Percentiles rank a stretch among this genome's conserved stretches.
phyloP scores from a whole-genome alignment of 2,888 invertebrate genomes.

The Acanthopleura granulata region DNA sequence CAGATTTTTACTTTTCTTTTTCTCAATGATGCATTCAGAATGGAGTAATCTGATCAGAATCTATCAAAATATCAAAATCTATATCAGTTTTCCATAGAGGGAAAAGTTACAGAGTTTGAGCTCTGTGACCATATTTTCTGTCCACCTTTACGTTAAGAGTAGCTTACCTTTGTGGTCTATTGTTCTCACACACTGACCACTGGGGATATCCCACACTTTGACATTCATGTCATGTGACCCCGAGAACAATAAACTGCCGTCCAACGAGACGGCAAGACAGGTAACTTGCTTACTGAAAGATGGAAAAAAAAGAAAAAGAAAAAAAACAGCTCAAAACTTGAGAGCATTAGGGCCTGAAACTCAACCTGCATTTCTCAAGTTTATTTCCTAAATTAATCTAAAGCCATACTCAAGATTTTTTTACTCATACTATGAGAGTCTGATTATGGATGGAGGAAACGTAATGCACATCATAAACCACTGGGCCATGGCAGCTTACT shows the following conservation, averaged over 20 bases:
- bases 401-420: not conserved
- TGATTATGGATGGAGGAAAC: too few relatives aligned
- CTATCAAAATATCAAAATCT: not conserved
- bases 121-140: not conserved
- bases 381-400: not conserved
- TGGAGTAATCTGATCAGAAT: not conserved
- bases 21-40: not conserved
- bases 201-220: conserved; percentile 85
- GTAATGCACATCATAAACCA: too few relatives aligned
- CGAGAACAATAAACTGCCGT: conserved; percentile 81
- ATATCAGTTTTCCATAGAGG: not conserved
- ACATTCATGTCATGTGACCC: conserved; percentile 83
- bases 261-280: conserved; percentile 80
- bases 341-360: not conserved
- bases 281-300: conserved; percentile 73
- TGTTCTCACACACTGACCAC: conserved; percentile 80
- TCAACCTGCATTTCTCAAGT: not conserved
- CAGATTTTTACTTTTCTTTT: too few relatives aligned
- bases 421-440: too few relatives aligned
- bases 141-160: not conserved
- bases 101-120: not conserved
- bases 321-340: not conserved
- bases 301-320: conserved; percentile 9
- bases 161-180: conserved; percentile 78
- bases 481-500: too few relatives aligned